These are phyloP conservation scores for Monoplex corrugatus DNA, from an alignment of 2,888 invertebrate species.

Conservation along the genomic window DNA sequence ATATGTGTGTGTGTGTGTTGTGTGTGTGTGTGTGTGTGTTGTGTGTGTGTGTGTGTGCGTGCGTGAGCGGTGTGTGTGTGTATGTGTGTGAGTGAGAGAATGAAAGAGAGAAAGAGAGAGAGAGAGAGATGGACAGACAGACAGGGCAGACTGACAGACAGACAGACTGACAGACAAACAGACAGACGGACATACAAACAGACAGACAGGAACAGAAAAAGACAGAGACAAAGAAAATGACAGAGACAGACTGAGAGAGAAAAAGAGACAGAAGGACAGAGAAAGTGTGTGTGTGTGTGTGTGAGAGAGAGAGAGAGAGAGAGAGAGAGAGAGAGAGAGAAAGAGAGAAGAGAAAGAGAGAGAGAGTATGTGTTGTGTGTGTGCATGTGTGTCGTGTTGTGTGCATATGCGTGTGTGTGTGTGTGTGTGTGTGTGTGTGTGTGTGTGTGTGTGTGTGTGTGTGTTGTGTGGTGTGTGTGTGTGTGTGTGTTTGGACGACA, in stretches of 20 bases:
- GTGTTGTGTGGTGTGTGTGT: not conserved
- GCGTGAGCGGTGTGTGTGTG: no score
- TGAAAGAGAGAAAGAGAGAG: no score
- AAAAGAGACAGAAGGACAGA: not conserved
- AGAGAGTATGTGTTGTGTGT: not conserved
- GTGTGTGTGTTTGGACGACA: not conserved
- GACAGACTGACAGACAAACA: not conserved
- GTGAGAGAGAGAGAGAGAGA: not conserved
- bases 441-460: not conserved
- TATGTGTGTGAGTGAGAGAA: no score
- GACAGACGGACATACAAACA: not conserved
- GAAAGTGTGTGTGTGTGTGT: not conserved
- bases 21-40: no score
- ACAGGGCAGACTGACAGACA: no score
- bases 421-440: constrained; percentile 19
- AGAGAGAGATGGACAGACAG: no score
- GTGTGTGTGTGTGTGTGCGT: no score
- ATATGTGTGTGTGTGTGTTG: no score
- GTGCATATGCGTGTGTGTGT: not conserved
- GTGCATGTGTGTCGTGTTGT: no score
- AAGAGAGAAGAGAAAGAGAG: not conserved
- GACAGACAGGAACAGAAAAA: not conserved
- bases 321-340: not conserved
- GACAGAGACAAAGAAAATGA: not conserved
- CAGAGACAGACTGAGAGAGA: not conserved